Percentiles rank a stretch among this genome's conserved stretches.
Evolutionary conservation across 2,113 vertebrate genomes (phyloP).

Genomic region (Odontesthes bonariensis): DNA sequence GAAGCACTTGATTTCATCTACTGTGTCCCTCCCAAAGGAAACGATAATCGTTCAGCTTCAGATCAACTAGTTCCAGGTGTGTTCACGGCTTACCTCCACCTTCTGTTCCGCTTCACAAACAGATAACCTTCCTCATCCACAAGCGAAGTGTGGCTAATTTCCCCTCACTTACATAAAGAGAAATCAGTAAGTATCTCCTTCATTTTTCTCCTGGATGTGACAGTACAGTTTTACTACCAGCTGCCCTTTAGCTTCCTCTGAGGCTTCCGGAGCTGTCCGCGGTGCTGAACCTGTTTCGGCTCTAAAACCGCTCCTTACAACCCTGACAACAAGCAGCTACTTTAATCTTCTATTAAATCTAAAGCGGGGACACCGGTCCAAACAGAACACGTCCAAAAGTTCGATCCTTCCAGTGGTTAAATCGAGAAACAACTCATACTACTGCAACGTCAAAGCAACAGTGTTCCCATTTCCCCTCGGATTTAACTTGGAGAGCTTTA

Average conservation of each 20-base stretch:
- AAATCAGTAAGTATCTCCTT: background rate
- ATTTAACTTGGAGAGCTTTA: no score
- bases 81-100: background rate
- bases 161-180: background rate
- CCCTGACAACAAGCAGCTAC: constrained; percentile 31
- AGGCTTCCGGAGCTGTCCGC: constrained; percentile 7
- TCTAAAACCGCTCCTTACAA: background rate
- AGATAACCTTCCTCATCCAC: background rate
- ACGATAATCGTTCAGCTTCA: background rate
- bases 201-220: background rate
- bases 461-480: no score
- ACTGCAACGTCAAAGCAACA: no score
- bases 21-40: background rate
- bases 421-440: background rate
- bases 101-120: background rate
- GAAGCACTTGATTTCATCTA: background rate
- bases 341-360: constrained; percentile 16
- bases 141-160: background rate
- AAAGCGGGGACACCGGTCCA: background rate
- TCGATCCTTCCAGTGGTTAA: background rate
- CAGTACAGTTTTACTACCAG: no score
- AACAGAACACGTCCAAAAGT: background rate
- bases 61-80: background rate
- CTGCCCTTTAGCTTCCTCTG: background rate
- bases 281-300: constrained; percentile 57